Evolutionary conservation across 1,140 invertebrate genomes (phyloP), one percentile per base, ranked within the genome.

Genomic region (Lamellibrachia luymesi): DNA sequence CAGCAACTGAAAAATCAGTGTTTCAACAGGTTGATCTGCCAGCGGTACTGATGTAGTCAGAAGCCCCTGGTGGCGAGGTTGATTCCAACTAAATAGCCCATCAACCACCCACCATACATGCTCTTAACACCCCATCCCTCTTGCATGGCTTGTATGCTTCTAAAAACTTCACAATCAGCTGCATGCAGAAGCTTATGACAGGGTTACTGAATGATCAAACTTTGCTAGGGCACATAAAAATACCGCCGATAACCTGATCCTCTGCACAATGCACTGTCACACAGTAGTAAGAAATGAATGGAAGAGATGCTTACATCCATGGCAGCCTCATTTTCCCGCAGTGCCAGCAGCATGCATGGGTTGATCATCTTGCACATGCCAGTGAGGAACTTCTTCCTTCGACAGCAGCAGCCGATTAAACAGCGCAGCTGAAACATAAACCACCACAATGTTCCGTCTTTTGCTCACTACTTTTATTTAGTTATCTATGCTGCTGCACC

Each of bases 311-410:
- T 93, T 93, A 96, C 96, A 94, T 97, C 96, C 95, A 97, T 96
- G 8, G 96, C 96, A 50, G 96, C 95, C 80, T 95, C 95, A 95
- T 98, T 98, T 94, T 97, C 98, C 94, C 98, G 96, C 22, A 98
- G 97, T 1, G 98, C 98, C 92, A 98, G 96, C 90, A 98, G 95
- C 95, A 98, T 97, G 94, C 98, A 98, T 93, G 98, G 97, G 4
- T 97, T 96, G 94, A 98, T 95, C 96, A 97, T 97, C 94, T 98
- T 98, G 93, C 97, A 97, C 95, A 98, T 96, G 92, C 97, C 97
- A 92, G 97, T 96, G 38, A 98, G 97, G 95, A 98, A 98, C 94
- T 97, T 97, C 96, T 98, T 98, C 94, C 98, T 97, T 94, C 97
- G 97, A 95, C 97, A 98, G 95, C 98, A 98, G 95, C 98, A 98